A percentile compares a stretch with the other conserved stretches of the same genome.
phyloP scores from a whole-genome alignment of 2,888 invertebrate species.

The Coenonympha glycerion region DNA sequence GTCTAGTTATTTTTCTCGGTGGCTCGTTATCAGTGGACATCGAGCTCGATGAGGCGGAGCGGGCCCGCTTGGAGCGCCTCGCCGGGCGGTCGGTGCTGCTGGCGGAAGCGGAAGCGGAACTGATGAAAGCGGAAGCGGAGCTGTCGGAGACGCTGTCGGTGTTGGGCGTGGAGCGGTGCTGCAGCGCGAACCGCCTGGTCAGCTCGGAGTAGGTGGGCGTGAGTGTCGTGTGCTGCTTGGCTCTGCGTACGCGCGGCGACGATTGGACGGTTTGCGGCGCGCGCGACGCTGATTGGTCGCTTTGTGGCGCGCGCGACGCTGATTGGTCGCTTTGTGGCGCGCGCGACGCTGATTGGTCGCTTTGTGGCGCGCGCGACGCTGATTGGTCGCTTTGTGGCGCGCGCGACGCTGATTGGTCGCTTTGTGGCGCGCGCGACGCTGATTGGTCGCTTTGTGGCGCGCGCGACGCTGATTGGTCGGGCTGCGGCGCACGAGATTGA shows the following conservation, averaged over 20 bases:
- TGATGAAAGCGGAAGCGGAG: neutral
- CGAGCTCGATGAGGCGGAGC: neutral
- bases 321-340: neutral
- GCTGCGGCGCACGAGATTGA: neutral
- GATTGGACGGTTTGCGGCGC: too few relatives aligned
- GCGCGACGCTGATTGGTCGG: neutral
- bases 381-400: neutral
- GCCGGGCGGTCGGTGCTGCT: neutral
- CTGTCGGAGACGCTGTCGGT: constrained; percentile 1
- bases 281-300: too few relatives aligned
- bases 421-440: too few relatives aligned
- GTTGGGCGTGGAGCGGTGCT: constrained; percentile 24
- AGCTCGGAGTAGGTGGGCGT: constrained; percentile 36
- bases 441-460: too few relatives aligned
- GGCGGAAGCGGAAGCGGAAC: neutral
- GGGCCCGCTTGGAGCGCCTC: neutral
- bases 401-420: too few relatives aligned
- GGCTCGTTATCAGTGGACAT: neutral
- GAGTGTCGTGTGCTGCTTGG: too few relatives aligned
- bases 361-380: too few relatives aligned
- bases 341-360: too few relatives aligned
- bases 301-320: too few relatives aligned
- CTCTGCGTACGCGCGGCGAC: too few relatives aligned
- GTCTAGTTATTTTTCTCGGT: neutral
- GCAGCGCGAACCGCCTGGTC: constrained; percentile 34